Percentiles rank a stretch among this genome's conserved stretches.
Evolutionary conservation across 2,888 invertebrate genomes (phyloP).

Genomic region (Cryptocephalus moraei): DNA sequence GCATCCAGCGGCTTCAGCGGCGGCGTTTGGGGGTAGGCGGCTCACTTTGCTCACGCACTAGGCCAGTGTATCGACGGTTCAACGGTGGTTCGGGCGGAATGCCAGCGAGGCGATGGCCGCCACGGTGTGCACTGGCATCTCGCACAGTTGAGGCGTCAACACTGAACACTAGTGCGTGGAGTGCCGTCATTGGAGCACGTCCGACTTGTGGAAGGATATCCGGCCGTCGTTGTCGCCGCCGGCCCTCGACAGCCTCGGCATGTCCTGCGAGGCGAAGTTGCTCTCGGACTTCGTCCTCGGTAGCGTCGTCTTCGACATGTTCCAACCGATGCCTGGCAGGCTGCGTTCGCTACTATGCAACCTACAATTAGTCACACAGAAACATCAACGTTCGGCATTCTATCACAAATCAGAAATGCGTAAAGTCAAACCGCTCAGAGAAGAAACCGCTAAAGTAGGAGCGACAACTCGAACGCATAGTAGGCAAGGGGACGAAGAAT

Average conservation of each 20-base stretch:
- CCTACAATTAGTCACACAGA: constrained; percentile 1
- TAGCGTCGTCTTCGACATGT: constrained; percentile 58
- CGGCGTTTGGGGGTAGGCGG: no score
- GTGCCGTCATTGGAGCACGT: constrained; percentile 66
- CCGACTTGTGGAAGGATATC: constrained; percentile 67
- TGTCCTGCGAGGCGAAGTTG: constrained; percentile 60
- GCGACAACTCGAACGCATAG: no score
- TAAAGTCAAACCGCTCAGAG: no score
- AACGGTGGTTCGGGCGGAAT: constrained; percentile 23
- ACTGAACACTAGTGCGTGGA: constrained; percentile 53
- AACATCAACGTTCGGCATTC: no score
- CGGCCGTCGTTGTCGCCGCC: constrained; percentile 44
- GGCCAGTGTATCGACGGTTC: constrained; percentile 19
- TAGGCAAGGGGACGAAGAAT: no score
- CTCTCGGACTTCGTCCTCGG: constrained; percentile 77
- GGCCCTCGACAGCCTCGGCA: constrained; percentile 49
- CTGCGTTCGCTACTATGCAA: constrained; percentile 35
- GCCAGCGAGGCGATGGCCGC: constrained; percentile 22
- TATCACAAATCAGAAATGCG: no score
- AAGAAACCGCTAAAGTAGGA: no score
- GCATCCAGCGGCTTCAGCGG: no score
- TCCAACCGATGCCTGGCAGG: constrained; percentile 48
- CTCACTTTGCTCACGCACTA: constrained; percentile 19
- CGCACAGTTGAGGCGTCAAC: constrained; percentile 24
- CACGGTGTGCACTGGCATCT: constrained; percentile 24